Evolutionary conservation across 1,140 invertebrate species (phyloP), one percentile per base, ranked within the genome.

Genomic region (Drosophila repleta): DNA sequence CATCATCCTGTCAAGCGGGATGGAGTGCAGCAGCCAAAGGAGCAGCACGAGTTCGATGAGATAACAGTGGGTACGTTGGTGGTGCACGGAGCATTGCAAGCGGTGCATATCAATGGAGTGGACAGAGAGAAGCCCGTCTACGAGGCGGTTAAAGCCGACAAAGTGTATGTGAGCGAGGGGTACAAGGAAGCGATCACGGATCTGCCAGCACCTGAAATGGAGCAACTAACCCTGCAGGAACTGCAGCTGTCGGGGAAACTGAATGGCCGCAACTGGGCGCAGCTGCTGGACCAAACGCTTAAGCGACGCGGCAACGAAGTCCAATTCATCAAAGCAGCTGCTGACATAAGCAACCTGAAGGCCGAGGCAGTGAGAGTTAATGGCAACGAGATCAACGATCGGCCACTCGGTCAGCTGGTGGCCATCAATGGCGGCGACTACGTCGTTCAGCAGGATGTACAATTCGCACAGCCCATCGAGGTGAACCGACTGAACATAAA

Each of bases 361-460:
- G 49, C 77, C 0, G 71, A 87, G n/a, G 62, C 68, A 11, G 58
- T 90, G 0, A 15, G 70, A 10, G 75, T 90, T 8, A 88, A 78
- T 17, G 63, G 29, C 41, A 74, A 80, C 32, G 71, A 84, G 66
- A 65, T 91, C 5, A 90, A 82, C 51, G 79, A 75, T 26, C 60
- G 72, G 0, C 56, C 69, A 15, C 20, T 91, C 35, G 57, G 64
- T 7, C 80, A 82, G 15, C 60, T 91, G 0, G 70, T 91, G 3
- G 51, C 79, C 2, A 77, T 90, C 20, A 67, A 82, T 68, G 90
- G 82, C 10, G 83, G 84, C 4, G 79, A 79, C 43, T 90, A 74
- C 29, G 64, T 88, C 24, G 80, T 93, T 1, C 73, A 92, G 53
- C 90, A 92, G 69, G 90, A 92, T 45, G 76, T 93, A n/a, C 76